Evolutionary conservation across 2,113 vertebrate genomes (phyloP), one percentile per base, ranked within the genome.

Genomic region (Neolamprologus fasciatus): DNA sequence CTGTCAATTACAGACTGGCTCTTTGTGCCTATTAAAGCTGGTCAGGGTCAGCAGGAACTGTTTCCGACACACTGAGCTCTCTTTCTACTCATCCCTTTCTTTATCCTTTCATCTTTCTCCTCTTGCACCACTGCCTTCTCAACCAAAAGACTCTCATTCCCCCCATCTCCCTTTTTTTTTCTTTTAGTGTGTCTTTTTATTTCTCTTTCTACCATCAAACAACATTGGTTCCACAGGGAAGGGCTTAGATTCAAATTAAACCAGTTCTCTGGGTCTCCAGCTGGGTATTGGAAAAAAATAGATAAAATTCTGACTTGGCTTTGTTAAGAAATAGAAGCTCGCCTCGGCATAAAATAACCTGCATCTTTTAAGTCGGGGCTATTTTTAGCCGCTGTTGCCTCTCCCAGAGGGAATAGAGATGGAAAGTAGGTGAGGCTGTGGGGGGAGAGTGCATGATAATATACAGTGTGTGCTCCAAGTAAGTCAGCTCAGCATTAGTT

Each of bases 171-270:
- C 11, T 81, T 83, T 80, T 83, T 61, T 90, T 80, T 91, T 83
- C 84, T 88, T 66, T 80, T 63, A 66, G 37, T 35, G 13, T 82
- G 40, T 87, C 85, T 86, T 89, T 90, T 89, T 89, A 73, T 82
- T 91, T 80, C 90, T 85, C 86, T 91, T 80, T 89, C 84, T 90
- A 90, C 89, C 91, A 94, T 95, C 94, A 95, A 95, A 94, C 93
- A 89, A 82, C 82, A 90, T 86, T 87, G 63, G 21, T 86, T 94
- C 91, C 87, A 86, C 66, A 57, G 93, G 88, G 93, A 93, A 81
- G n/a, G 17, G 86, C 88, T 93, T 73, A 76, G 93, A 92, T 94
- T 95, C 91, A 94, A 94, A 96, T 96, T 91, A 96, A 95, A 94
- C 90, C 66, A 83, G 82, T 66, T 87, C 93, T 93, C 89, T 16